phyloP scores from a whole-genome alignment of 2,797 vertebrate species.

The Pempheris klunzingeri region DNA sequence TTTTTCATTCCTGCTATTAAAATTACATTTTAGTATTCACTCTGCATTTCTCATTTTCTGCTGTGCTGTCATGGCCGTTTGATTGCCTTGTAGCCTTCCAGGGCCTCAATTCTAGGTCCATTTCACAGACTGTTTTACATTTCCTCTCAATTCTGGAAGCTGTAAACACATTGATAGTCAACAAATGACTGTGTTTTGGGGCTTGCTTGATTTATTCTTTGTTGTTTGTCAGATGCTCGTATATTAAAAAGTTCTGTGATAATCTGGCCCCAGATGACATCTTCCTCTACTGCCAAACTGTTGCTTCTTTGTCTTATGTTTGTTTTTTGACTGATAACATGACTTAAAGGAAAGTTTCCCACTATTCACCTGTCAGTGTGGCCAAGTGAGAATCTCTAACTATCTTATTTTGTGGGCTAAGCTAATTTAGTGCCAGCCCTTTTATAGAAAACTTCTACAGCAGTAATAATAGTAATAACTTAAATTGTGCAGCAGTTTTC shows the following conservation, averaged over 20 bases:
- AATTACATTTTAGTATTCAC: constrained; percentile 50
- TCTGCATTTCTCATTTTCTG: constrained; percentile 37
- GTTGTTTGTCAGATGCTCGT: background rate
- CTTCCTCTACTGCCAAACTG: background rate
- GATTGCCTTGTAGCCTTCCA: constrained; percentile 57
- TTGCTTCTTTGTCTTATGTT: background rate
- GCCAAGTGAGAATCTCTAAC: background rate
- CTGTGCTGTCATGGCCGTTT: constrained; percentile 34
- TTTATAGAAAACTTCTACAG: background rate
- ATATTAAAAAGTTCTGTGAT: constrained; percentile 26
- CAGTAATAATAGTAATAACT: no score
- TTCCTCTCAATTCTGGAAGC: constrained; percentile 31
- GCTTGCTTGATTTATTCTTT: constrained; percentile 13
- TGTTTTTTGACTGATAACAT: background rate
- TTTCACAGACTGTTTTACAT: constrained; percentile 60
- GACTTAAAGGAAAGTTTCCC: background rate
- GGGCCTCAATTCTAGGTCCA: constrained; percentile 39
- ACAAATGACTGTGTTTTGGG: constrained; percentile 44
- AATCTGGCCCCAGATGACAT: background rate
- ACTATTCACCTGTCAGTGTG: fast-evolving
- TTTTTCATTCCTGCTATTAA: constrained; percentile 59
- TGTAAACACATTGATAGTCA: constrained; percentile 56
- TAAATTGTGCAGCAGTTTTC: no score
- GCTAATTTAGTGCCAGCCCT: background rate
- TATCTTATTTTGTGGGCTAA: background rate